A percentile compares a stretch with the other conserved stretches of the same genome.
Conservation (phyloP, 92 coral and sea anemone species). For the Palythoa caribaeorum region DNA sequence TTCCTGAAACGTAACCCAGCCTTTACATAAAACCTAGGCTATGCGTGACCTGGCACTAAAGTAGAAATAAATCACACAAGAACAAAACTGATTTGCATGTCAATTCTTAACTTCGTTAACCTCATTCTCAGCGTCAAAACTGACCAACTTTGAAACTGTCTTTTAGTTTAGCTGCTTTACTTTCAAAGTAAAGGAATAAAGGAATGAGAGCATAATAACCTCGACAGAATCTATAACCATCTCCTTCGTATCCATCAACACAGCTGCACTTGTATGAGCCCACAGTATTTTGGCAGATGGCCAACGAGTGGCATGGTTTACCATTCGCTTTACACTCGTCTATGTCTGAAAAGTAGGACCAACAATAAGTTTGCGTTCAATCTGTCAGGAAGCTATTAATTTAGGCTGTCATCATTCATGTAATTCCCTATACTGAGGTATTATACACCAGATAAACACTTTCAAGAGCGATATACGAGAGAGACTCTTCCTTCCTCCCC, state of each 20-base stretch:
- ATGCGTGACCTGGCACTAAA: too few species aligned
- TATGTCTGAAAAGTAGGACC: constrained; percentile 39
- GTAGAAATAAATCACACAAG: too few species aligned
- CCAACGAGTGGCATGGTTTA: constrained; percentile 65
- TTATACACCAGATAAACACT: neutral
- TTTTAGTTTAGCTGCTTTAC: too few species aligned
- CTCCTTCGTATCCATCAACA: constrained; percentile 79
- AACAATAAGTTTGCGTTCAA: neutral
- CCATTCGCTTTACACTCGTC: constrained; percentile 57
- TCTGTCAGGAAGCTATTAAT: too few species aligned
- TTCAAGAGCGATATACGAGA: neutral
- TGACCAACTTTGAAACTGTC: too few species aligned
- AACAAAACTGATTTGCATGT: too few species aligned
- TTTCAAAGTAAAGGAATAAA: neutral
- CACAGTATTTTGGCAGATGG: constrained; percentile 69
- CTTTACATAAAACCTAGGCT: too few species aligned
- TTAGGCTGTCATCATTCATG: too few species aligned
- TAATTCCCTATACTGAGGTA: neutral
- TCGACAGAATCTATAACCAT: constrained; percentile 68
- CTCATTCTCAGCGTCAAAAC: too few species aligned
- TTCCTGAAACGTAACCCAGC: too few species aligned
- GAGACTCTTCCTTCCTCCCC: neutral
- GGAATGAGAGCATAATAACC: constrained; percentile 37
- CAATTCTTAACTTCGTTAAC: too few species aligned
- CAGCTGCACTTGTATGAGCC: constrained; percentile 84